These are phyloP conservation scores for Drosophila diplacantha DNA, from an alignment of 2,888 invertebrate species.

Conservation along the genomic window DNA sequence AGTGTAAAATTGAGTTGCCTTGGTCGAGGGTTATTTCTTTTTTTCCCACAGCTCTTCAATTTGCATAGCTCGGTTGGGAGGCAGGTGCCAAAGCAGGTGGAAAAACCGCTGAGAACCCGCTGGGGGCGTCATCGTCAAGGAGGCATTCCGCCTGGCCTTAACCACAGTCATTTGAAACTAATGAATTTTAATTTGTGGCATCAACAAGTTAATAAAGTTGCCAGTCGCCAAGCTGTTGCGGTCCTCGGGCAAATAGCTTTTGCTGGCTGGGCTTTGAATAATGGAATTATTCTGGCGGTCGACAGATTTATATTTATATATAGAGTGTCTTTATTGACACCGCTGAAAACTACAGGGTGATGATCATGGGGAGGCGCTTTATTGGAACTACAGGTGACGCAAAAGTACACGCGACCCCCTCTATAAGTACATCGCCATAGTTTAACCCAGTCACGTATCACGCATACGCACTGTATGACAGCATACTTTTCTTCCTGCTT, in stretches of 20 bases:
- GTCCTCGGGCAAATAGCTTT: constrained; percentile 15
- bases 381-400: constrained; percentile 41
- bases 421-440: constrained; percentile 25
- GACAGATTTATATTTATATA: not conserved
- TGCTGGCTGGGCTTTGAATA: not conserved
- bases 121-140: constrained; percentile 12
- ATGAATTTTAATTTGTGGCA: constrained; percentile 67
- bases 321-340: constrained; percentile 50
- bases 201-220: constrained; percentile 63
- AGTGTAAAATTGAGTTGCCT: constrained; percentile 65
- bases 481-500: constrained; percentile 45
- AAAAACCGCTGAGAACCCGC: not conserved
- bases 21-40: not conserved
- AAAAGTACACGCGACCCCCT: constrained; percentile 17
- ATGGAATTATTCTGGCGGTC: constrained; percentile 7
- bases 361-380: constrained; percentile 6
- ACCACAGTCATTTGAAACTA: constrained; percentile 59
- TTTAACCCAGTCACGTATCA: constrained; percentile 55
- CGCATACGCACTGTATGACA: constrained; percentile 61
- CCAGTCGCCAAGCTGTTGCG: constrained; percentile 20
- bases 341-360: constrained; percentile 1
- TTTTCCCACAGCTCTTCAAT: constrained; percentile 33
- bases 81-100: constrained; percentile 33
- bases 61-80: constrained; percentile 53
- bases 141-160: constrained; percentile 37